A percentile compares a stretch with the other conserved stretches of the same genome.
phyloP scores from a whole-genome alignment of 2,113 vertebrate genomes.

The Trachemys scripta region DNA sequence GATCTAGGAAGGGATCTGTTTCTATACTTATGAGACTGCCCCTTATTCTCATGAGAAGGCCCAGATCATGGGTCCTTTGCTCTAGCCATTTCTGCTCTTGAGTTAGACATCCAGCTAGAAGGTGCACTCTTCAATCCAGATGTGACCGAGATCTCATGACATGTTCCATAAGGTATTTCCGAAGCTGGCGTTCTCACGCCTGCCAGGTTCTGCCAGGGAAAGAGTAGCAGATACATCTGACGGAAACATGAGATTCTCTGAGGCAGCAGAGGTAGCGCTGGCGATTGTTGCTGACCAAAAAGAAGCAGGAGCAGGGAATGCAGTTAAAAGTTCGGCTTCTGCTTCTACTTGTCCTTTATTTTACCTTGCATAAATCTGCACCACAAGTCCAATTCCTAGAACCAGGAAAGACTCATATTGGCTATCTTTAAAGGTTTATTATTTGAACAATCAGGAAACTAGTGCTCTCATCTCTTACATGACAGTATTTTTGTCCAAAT shows the following conservation, averaged over 20 bases:
- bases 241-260: not conserved
- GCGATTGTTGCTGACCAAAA: not conserved
- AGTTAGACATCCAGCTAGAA: not conserved
- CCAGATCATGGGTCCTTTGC: not conserved
- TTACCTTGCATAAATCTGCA: conserved; percentile 63
- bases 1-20: not conserved
- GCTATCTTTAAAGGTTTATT: conserved; percentile 56
- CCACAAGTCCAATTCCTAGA: conserved; percentile 36
- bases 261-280: not conserved
- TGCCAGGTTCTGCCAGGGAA: not conserved
- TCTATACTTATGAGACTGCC: too few relatives aligned
- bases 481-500: conserved; percentile 67
- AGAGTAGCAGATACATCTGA: not conserved
- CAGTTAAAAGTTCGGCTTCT: not conserved
- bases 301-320: not conserved
- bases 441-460: conserved; percentile 57
- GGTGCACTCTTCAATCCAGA: not conserved
- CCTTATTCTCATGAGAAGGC: too few relatives aligned
- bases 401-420: conserved; percentile 47
- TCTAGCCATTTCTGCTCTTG: not conserved
- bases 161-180: not conserved
- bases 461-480: conserved; percentile 26
- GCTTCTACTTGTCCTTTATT: conserved; percentile 62
- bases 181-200: not conserved
- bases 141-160: not conserved